These are phyloP conservation scores for Halesus radiatus DNA, from an alignment of 1,140 invertebrate genomes.

Conservation along the genomic window DNA sequence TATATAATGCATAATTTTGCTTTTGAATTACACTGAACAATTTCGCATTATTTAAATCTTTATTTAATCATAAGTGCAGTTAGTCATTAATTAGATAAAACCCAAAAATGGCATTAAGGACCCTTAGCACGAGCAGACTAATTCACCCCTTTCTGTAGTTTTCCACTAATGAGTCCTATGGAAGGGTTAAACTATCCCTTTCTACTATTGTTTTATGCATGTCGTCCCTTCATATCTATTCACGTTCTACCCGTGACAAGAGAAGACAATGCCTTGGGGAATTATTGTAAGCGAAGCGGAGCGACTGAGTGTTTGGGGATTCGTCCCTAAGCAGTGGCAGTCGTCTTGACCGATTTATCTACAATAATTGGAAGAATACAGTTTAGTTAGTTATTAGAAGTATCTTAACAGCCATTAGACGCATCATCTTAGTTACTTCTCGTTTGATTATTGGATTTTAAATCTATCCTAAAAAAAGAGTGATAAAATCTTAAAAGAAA, in stretches of 20 bases:
- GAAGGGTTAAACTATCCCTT: slow-evolving; percentile 44
- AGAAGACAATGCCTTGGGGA: slow-evolving; percentile 45
- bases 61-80: slow-evolving; percentile 3
- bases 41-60: not conserved
- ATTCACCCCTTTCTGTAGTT: slow-evolving; percentile 9
- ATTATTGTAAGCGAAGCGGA: not conserved
- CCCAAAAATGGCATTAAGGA: slow-evolving; percentile 25
- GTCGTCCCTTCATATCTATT: slow-evolving; percentile 43
- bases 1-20: no score
- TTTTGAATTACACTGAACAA: not conserved
- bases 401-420: no score
- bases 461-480: no score
- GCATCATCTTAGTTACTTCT: no score
- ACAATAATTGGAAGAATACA: no score
- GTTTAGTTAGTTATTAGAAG: no score
- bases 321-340: no score
- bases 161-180: slow-evolving; percentile 37
- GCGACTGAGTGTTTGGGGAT: no score
- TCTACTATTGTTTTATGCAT: slow-evolving; percentile 49
- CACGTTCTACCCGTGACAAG: slow-evolving; percentile 12
- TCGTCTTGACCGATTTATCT: no score
- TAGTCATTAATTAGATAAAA: slow-evolving; percentile 24
- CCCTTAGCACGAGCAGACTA: not conserved
- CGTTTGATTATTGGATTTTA: no score
- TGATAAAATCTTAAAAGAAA: no score